These are phyloP conservation scores for Neogobius melanostomus DNA, from an alignment of 2,113 vertebrate genomes.

Conservation along the genomic window DNA sequence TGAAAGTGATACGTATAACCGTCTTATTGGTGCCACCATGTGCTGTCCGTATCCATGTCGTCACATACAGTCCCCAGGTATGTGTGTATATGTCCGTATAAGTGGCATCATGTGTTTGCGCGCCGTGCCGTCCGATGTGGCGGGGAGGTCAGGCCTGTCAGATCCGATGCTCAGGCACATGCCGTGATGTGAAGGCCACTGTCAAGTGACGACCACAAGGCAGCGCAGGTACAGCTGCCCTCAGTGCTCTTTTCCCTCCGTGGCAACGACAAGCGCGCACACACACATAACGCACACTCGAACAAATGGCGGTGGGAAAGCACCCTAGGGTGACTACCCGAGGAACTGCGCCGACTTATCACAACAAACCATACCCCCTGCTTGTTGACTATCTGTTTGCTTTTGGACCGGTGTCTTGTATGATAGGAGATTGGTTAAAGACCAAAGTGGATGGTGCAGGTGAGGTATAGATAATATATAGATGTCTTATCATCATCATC, in stretches of 20 bases:
- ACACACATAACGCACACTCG: constrained; percentile 37
- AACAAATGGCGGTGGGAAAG: constrained; percentile 49
- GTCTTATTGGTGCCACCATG: not conserved
- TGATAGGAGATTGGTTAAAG: not conserved
- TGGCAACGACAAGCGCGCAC: constrained; percentile 14
- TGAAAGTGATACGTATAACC: not conserved
- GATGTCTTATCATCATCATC: not conserved
- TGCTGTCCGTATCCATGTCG: constrained; percentile 1
- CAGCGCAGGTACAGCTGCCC: constrained; percentile 80
- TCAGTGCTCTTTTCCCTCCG: constrained; percentile 61
- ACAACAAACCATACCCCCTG: constrained; percentile 53
- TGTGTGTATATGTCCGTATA: constrained; percentile 34
- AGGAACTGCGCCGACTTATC: constrained; percentile 41
- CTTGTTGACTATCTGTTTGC: constrained; percentile 46
- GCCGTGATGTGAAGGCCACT: constrained; percentile 84
- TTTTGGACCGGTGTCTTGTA: constrained; percentile 15
- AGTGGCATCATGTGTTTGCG: constrained; percentile 60
- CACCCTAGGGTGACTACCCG: constrained; percentile 38
- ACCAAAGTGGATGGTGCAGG: not conserved
- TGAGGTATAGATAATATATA: not conserved
- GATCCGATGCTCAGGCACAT: constrained; percentile 75
- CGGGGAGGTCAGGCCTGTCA: constrained; percentile 83
- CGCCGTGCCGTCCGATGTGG: constrained; percentile 58
- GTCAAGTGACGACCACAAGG: constrained; percentile 81
- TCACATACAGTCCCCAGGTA: constrained; percentile 25